Conservation (phyloP, 2,888 invertebrate species). For the Tenthredo notha region DNA sequence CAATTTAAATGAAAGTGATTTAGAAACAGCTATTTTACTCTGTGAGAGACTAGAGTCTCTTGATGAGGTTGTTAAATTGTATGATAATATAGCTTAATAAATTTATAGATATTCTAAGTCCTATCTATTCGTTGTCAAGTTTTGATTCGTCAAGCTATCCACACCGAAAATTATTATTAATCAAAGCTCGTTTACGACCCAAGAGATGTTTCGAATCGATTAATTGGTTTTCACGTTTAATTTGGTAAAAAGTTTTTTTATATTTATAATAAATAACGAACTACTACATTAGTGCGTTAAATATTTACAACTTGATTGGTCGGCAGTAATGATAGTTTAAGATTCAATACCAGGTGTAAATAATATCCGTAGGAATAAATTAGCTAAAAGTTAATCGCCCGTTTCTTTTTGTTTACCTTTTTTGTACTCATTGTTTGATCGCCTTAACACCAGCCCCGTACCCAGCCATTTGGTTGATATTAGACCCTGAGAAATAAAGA, state of each 20-base stretch:
- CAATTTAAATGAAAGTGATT: conserved; percentile 79
- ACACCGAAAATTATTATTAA: too few species aligned
- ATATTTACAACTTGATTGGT: background rate
- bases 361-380: conserved; percentile 32
- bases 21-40: conserved; percentile 78
- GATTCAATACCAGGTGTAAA: conserved; percentile 10
- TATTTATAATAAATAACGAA: background rate
- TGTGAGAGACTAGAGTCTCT: conserved; percentile 80
- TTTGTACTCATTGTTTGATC: background rate
- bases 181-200: background rate
- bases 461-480: conserved; percentile 72
- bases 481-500: conserved; percentile 71
- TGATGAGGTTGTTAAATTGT: conserved; percentile 82
- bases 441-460: conserved; percentile 65
- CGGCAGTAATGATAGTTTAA: background rate
- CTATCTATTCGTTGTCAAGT: background rate
- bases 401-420: background rate
- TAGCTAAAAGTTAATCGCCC: conserved; percentile 8
- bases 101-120: background rate
- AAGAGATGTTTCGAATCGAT: background rate
- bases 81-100: conserved; percentile 80
- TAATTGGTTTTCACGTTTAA: background rate
- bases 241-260: background rate
- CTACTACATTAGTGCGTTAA: background rate
- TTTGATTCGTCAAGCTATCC: background rate